Conservation (phyloP, 2,888 invertebrate genomes). For the Resseliella maxima region DNA sequence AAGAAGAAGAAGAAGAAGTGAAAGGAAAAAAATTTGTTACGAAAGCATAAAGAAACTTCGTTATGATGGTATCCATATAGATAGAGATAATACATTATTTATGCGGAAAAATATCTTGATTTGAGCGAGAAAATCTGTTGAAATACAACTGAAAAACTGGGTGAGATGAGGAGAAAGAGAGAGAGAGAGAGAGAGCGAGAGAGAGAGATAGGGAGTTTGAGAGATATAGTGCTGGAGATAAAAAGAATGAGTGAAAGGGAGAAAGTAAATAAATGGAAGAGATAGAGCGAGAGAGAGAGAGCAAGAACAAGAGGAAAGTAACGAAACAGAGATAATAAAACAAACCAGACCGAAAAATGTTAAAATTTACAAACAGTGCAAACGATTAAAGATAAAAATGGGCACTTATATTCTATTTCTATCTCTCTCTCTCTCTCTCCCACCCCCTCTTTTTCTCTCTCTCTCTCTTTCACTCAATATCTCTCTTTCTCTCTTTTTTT, state of each 20-base stretch:
- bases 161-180: no score
- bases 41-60: constrained; percentile 25
- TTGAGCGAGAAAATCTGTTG: constrained; percentile 24
- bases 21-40: background rate
- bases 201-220: background rate
- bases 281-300: background rate
- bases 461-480: background rate
- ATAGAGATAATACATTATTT: constrained; percentile 40
- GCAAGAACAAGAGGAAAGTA: background rate
- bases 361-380: constrained; percentile 11
- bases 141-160: background rate
- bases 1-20: background rate
- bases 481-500: background rate
- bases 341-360: constrained; percentile 10
- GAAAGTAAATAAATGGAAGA: background rate
- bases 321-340: no score
- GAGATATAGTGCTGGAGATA: background rate
- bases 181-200: background rate
- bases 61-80: constrained; percentile 49
- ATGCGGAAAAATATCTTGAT: constrained; percentile 48
- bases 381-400: constrained; percentile 46
- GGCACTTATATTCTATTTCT: constrained; percentile 28
- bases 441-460: background rate
- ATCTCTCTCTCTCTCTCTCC: background rate
- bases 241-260: background rate